Evolutionary conservation across 2,888 invertebrate genomes (phyloP).

Genomic region (Mythimna ferrago): DNA sequence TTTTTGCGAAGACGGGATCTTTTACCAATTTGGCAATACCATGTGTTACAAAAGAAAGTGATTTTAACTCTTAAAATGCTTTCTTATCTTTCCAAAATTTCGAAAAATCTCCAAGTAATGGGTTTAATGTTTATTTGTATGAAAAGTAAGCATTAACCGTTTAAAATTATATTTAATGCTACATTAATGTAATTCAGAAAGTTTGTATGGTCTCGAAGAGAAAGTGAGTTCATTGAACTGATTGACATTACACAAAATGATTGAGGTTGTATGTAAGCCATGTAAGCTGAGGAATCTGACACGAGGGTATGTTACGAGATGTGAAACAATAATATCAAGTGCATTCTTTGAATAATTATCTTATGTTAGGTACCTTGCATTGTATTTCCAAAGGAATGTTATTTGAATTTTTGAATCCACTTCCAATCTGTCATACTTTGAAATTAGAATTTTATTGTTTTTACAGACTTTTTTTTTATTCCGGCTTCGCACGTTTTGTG

Average conservation of each 20-base stretch:
- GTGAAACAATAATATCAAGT: conserved; percentile 11
- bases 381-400: neutral
- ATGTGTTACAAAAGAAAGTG: conserved; percentile 5
- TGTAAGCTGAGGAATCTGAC: conserved; percentile 36
- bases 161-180: conserved; percentile 49
- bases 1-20: neutral
- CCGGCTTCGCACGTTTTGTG: too few species aligned
- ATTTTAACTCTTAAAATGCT: conserved; percentile 14
- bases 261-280: conserved; percentile 43
- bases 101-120: conserved; percentile 2
- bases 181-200: conserved; percentile 60
- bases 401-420: neutral
- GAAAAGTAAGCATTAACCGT: conserved; percentile 42
- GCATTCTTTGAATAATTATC: conserved; percentile 10
- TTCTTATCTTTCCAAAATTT: conserved; percentile 7
- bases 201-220: conserved; percentile 56
- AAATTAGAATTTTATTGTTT: neutral
- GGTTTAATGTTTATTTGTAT: conserved; percentile 38
- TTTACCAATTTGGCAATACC: neutral
- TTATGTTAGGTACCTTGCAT: conserved; percentile 8
- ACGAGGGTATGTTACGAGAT: conserved; percentile 26
- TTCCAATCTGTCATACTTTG: neutral
- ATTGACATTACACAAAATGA: conserved; percentile 57
- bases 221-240: conserved; percentile 64
- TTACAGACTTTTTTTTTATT: too few species aligned